Conservation (phyloP, 2,888 invertebrate species). For the Xanthia togata region DNA sequence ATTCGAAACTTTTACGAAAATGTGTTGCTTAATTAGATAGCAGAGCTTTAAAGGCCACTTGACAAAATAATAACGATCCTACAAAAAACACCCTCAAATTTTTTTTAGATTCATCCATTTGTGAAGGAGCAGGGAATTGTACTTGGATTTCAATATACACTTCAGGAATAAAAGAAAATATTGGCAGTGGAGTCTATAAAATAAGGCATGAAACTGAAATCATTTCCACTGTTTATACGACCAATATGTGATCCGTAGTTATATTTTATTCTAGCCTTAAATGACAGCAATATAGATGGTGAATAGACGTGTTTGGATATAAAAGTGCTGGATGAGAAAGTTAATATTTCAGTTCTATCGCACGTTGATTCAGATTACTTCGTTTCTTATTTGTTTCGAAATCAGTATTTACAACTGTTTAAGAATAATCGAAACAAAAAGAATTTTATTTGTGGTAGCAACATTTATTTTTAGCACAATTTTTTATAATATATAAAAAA, state of each 20-base stretch:
- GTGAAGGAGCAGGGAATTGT: not conserved
- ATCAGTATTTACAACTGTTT: no score
- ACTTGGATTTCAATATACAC: slow-evolving; percentile 10
- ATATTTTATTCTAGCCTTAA: slow-evolving; percentile 73
- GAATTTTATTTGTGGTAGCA: no score
- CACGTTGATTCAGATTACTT: not conserved
- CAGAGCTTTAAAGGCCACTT: no score
- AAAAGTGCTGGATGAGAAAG: slow-evolving; percentile 45
- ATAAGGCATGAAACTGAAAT: slow-evolving; percentile 55
- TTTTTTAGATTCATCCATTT: no score
- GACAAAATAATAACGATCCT: no score
- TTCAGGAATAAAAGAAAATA: slow-evolving; percentile 29
- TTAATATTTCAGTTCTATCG: not conserved
- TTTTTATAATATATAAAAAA: no score
- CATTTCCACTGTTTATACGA: slow-evolving; percentile 67
- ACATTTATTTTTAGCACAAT: no score
- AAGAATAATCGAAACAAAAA: no score
- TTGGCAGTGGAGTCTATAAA: slow-evolving; percentile 36
- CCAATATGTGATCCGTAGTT: slow-evolving; percentile 69
- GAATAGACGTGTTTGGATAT: slow-evolving; percentile 51
- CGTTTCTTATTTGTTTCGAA: no score
- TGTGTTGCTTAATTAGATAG: no score
- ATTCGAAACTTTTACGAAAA: no score
- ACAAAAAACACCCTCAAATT: no score
- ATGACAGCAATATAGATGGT: slow-evolving; percentile 70